A percentile compares a stretch with the other conserved stretches of the same genome.
Conservation (phyloP, 1,140 invertebrate genomes). For the Lucilia cuprina region DNA sequence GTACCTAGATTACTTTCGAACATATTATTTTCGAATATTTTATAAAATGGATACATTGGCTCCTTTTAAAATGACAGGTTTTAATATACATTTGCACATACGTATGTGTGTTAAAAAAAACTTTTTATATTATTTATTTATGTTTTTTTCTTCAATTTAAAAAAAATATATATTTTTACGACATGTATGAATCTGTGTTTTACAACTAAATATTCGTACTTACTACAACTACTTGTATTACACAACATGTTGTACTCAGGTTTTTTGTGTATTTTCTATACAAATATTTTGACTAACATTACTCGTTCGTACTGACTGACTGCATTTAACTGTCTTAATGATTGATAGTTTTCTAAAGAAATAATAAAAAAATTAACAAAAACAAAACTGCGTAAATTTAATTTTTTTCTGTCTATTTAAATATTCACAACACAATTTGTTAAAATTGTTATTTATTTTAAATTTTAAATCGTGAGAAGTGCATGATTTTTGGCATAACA, state of each 20-base stretch:
- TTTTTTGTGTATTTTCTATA: not conserved
- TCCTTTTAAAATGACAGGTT: too few relatives aligned
- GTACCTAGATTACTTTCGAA: too few relatives aligned
- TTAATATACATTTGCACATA: too few relatives aligned
- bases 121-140: not conserved
- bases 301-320: not conserved
- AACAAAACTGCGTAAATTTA: not conserved
- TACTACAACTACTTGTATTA: conserved; percentile 3
- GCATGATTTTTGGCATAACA: not conserved
- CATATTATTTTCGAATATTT: too few relatives aligned
- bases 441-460: not conserved
- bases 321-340: conserved; percentile 12
- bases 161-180: not conserved
- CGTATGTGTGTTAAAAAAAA: too few relatives aligned
- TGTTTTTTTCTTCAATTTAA: not conserved
- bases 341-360: conserved; percentile 12
- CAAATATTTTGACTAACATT: not conserved
- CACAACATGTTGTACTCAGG: not conserved
- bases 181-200: not conserved
- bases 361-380: not conserved
- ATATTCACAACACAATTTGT: conserved; percentile 23
- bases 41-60: too few relatives aligned
- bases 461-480: conserved; percentile 16
- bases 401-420: not conserved
- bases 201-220: not conserved